Percentiles rank a stretch among this genome's conserved stretches.
Conservation (phyloP, 2,797 vertebrate genomes). For the Sebastes nivosus region DNA sequence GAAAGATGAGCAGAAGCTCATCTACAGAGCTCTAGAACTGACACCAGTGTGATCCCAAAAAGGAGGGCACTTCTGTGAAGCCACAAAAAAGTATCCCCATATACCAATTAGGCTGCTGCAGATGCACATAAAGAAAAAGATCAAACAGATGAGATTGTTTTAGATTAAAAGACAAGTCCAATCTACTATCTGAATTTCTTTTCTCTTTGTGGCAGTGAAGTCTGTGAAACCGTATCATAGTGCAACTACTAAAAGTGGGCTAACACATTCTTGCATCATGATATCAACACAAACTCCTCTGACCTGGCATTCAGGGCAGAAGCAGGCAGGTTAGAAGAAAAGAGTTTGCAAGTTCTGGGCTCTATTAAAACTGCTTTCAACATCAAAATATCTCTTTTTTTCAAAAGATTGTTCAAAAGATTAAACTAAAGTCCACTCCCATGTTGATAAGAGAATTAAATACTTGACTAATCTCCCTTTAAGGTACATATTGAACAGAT, state of each 20-base stretch:
- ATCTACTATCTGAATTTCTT: not conserved
- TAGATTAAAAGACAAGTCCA: not conserved
- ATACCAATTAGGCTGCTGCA: not conserved
- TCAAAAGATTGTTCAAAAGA: not conserved
- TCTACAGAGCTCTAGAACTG: not conserved
- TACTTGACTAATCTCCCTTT: too few species aligned
- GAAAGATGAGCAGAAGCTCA: not conserved
- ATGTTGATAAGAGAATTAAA: too few species aligned
- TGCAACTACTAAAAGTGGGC: not conserved
- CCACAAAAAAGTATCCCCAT: not conserved
- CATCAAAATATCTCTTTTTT: not conserved
- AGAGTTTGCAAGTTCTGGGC: not conserved
- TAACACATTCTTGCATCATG: not conserved
- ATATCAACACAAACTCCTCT: not conserved
- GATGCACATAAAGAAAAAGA: not conserved
- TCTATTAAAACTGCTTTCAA: not conserved
- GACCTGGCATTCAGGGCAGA: not conserved
- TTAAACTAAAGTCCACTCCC: not conserved
- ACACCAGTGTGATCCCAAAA: not conserved
- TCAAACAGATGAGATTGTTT: not conserved
- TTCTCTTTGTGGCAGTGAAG: not conserved
- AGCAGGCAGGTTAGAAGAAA: not conserved
- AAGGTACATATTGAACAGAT: too few species aligned
- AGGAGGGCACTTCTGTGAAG: constrained; percentile 8
- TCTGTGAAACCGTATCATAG: not conserved